Conservation (phyloP, 2,113 vertebrate genomes). For the Hylia prasina region DNA sequence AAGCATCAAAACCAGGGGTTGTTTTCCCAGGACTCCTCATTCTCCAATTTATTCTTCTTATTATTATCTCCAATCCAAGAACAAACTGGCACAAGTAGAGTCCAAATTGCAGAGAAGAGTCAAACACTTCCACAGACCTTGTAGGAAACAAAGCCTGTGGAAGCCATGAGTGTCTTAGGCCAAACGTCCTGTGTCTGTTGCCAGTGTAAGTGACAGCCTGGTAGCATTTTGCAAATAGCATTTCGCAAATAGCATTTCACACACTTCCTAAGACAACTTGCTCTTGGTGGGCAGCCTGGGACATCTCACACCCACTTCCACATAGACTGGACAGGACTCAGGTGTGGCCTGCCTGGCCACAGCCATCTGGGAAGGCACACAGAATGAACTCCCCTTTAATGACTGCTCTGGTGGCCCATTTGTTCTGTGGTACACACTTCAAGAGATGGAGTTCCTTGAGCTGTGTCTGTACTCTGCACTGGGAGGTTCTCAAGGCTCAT, state of each 20-base stretch:
- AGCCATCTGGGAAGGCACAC: neutral
- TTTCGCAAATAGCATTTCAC: no score
- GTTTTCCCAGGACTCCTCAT: neutral
- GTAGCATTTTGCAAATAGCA: neutral
- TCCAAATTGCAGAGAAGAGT: neutral
- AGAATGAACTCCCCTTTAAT: neutral
- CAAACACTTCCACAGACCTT: neutral
- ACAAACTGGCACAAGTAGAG: neutral
- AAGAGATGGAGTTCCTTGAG: neutral
- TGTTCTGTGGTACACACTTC: neutral
- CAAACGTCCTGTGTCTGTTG: neutral
- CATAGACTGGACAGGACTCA: rapidly evolving
- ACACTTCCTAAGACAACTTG: neutral
- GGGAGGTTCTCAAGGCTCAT: neutral
- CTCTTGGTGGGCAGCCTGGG: neutral
- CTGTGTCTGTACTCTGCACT: neutral
- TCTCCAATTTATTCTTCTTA: neutral
- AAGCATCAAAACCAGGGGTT: neutral
- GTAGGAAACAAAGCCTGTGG: neutral
- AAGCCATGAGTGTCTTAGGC: neutral
- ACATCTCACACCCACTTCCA: neutral
- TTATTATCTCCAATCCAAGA: neutral
- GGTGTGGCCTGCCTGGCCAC: neutral
- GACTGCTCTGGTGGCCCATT: neutral
- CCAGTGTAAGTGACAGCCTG: neutral